These are phyloP conservation scores for Tenthredo mesomela DNA, from an alignment of 2,888 invertebrate species.

Conservation along the genomic window DNA sequence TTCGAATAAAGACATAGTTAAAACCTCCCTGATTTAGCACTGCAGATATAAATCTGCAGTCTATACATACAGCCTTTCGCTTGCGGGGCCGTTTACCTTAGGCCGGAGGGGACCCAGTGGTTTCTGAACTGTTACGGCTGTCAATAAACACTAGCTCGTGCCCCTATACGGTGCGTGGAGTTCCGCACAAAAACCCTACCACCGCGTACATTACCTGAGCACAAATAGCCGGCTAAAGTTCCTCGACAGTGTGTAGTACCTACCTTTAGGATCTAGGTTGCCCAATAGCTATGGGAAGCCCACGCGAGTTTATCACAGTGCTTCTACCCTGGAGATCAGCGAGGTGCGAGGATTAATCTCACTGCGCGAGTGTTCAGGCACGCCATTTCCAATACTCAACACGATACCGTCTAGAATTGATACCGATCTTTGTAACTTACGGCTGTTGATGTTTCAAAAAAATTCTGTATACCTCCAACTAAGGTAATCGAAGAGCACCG, in stretches of 20 bases:
- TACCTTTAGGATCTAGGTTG: slow-evolving; percentile 26
- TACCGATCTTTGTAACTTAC: slow-evolving; percentile 29
- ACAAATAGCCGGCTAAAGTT: slow-evolving; percentile 40
- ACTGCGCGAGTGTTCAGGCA: slow-evolving; percentile 34
- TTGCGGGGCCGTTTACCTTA: slow-evolving; percentile 61
- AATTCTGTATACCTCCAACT: background rate
- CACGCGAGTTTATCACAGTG: slow-evolving; percentile 25
- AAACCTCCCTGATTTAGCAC: slow-evolving; percentile 23
- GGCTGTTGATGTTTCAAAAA: background rate
- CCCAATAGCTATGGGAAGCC: slow-evolving; percentile 28
- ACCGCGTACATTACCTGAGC: slow-evolving; percentile 49
- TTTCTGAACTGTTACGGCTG: slow-evolving; percentile 58
- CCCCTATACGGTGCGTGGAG: slow-evolving; percentile 59
- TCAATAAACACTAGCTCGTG: slow-evolving; percentile 61
- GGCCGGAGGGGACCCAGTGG: slow-evolving; percentile 56
- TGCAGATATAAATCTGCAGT: slow-evolving; percentile 17
- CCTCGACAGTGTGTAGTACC: slow-evolving; percentile 6
- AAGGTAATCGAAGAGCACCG: slow-evolving; percentile 9
- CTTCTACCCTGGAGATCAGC: slow-evolving; percentile 23
- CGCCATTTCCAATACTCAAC: slow-evolving; percentile 10
- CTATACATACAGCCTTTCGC: slow-evolving; percentile 57
- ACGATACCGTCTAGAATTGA: slow-evolving; percentile 3
- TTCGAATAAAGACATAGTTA: background rate
- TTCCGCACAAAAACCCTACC: slow-evolving; percentile 53
- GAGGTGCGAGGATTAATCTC: slow-evolving; percentile 36